These are phyloP conservation scores for Odocoileus virginianus DNA, from an alignment of 2,113 vertebrate genomes.

Conservation along the genomic window DNA sequence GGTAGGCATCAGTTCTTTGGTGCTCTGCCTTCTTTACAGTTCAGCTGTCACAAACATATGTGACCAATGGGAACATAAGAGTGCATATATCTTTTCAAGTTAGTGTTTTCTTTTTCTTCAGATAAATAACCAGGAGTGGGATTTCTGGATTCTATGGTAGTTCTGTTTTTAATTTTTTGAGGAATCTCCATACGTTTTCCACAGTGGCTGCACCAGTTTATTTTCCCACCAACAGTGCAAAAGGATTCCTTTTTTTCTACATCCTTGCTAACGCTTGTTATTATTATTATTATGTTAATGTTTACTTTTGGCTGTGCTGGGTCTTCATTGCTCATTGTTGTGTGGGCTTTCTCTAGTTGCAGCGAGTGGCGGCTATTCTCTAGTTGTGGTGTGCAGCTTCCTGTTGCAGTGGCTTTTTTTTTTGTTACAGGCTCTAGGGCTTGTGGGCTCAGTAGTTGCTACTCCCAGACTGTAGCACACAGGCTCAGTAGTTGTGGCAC, in stretches of 20 bases:
- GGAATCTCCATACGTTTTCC: background rate
- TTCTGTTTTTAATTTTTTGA: background rate
- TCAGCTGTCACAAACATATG: background rate
- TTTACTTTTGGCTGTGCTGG: background rate
- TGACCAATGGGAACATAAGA: background rate
- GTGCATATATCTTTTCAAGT: background rate
- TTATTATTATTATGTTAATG: background rate
- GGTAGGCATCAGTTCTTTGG: background rate
- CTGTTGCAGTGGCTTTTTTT: background rate
- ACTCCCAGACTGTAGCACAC: background rate
- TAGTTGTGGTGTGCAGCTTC: background rate
- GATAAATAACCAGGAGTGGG: background rate
- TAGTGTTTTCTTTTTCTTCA: background rate
- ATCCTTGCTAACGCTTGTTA: background rate
- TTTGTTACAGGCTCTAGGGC: background rate
- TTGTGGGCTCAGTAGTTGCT: background rate
- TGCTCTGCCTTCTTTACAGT: background rate
- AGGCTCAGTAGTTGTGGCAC: background rate
- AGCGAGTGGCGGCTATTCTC: rapidly evolving
- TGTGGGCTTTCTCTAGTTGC: background rate
- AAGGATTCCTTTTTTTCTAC: background rate
- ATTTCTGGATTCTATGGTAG: background rate
- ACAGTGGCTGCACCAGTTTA: background rate
- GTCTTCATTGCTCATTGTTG: background rate
- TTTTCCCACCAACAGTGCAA: background rate